Evolutionary conservation across 2,113 vertebrate species (phyloP).

Genomic region (Xenopus borealis): DNA sequence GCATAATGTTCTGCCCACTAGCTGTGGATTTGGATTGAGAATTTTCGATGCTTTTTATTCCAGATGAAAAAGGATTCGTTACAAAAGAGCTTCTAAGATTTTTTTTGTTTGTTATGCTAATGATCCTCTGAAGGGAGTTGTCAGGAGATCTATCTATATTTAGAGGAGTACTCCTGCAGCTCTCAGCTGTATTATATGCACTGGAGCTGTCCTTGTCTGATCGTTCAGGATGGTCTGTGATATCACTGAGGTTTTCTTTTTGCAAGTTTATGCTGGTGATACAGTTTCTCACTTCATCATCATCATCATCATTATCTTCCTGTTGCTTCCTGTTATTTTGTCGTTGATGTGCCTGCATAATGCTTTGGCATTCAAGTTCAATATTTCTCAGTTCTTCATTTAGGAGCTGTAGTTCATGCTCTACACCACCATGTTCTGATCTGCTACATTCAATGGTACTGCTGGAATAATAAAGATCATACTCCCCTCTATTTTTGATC

Average conservation of each 20-base stretch:
- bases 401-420: constrained; percentile 88
- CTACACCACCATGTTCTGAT: constrained; percentile 77
- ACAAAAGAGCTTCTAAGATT: constrained; percentile 75
- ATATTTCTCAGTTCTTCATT: constrained; percentile 93
- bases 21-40: constrained; percentile 64
- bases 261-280: constrained; percentile 64
- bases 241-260: constrained; percentile 76
- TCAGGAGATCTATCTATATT: constrained; percentile 85
- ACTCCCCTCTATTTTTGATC: constrained; percentile 85
- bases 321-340: constrained; percentile 75
- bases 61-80: constrained; percentile 54
- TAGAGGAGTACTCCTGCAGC: constrained; percentile 86
- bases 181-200: constrained; percentile 94
- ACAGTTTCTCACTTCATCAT: constrained; percentile 67
- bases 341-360: constrained; percentile 90
- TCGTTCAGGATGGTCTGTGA: constrained; percentile 83
- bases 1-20: constrained; percentile 63
- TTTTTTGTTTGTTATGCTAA: constrained; percentile 86
- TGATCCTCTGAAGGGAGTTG: constrained; percentile 85
- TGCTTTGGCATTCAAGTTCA: constrained; percentile 92
- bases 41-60: constrained; percentile 62
- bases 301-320: constrained; percentile 68
- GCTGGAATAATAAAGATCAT: constrained; percentile 87
- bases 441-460: constrained; percentile 83
- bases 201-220: constrained; percentile 97